Percentiles rank a stretch among this genome's conserved stretches.
phyloP scores from a whole-genome alignment of 2,888 invertebrate species.

The Drosophila recens region DNA sequence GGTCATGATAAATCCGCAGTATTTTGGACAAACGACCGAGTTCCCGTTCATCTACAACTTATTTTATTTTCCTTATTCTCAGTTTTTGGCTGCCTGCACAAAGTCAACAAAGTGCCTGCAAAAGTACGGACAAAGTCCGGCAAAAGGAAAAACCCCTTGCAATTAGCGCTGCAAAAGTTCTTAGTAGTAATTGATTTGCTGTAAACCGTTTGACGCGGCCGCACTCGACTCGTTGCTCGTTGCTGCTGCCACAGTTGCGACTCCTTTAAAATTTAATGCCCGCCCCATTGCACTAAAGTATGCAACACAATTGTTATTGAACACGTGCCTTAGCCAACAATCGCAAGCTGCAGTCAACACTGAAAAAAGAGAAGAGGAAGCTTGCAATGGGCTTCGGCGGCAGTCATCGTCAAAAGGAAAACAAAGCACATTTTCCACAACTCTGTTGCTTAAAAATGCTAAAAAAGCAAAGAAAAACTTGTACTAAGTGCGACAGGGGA shows the following conservation, averaged over 20 bases:
- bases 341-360: constrained; percentile 31
- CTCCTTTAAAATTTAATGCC: constrained; percentile 69
- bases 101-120: constrained; percentile 68
- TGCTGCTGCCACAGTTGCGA: constrained; percentile 15
- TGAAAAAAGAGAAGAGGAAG: constrained; percentile 1
- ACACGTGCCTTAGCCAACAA: constrained; percentile 61
- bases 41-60: constrained; percentile 64
- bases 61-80: constrained; percentile 64
- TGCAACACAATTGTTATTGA: constrained; percentile 77
- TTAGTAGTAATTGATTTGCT: constrained; percentile 75
- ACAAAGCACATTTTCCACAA: constrained; percentile 64
- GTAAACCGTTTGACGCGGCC: constrained; percentile 72
- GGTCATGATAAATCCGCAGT: constrained; percentile 64
- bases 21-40: constrained; percentile 39
- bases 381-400: constrained; percentile 27
- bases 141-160: constrained; percentile 58
- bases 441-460: constrained; percentile 51
- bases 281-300: constrained; percentile 63
- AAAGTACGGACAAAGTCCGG: constrained; percentile 42
- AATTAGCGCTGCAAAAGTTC: constrained; percentile 73
- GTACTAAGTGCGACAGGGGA: constrained; percentile 21
- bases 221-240: constrained; percentile 12
- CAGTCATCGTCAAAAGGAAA: constrained; percentile 73
- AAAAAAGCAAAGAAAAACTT: constrained; percentile 34
- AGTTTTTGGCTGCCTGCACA: constrained; percentile 64